Percentiles rank a stretch among this genome's conserved stretches.
Evolutionary conservation across 2,797 vertebrate genomes (phyloP).

Genomic region (Buceros bicornis): DNA sequence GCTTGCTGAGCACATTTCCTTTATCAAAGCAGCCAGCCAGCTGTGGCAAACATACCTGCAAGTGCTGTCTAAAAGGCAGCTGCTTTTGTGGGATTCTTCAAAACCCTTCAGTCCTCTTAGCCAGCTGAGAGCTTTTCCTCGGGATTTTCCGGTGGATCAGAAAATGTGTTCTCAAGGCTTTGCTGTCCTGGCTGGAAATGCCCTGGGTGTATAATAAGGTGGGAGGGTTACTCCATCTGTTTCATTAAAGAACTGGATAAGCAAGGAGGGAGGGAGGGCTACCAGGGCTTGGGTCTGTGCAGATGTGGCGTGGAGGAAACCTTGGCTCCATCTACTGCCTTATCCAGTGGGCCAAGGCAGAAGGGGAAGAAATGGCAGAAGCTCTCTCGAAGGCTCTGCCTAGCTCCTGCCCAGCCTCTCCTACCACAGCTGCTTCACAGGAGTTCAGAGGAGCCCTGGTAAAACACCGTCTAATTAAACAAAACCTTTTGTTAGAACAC

Average conservation of each 20-base stretch:
- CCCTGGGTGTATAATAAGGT: neutral
- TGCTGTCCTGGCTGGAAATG: neutral
- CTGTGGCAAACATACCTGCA: neutral
- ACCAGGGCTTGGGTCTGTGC: neutral
- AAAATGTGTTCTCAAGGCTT: neutral
- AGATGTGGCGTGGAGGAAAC: neutral
- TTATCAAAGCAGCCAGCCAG: neutral
- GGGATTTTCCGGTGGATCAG: neutral
- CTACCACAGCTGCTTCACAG: neutral
- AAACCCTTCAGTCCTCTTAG: neutral
- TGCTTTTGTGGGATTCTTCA: neutral
- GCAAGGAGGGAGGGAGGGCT: neutral
- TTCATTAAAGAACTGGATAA: neutral
- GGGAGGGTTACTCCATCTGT: neutral
- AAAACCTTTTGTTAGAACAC: neutral
- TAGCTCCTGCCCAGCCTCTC: neutral
- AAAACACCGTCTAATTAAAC: neutral
- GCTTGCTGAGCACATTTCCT: neutral
- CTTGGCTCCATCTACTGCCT: neutral
- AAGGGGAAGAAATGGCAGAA: neutral
- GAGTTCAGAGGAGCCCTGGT: neutral
- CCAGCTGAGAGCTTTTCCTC: neutral
- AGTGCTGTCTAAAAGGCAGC: neutral
- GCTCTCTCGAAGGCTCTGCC: neutral
- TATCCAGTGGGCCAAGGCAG: neutral